phyloP scores from a whole-genome alignment of 2,888 invertebrate species.

The Dysmachus trigonus region DNA sequence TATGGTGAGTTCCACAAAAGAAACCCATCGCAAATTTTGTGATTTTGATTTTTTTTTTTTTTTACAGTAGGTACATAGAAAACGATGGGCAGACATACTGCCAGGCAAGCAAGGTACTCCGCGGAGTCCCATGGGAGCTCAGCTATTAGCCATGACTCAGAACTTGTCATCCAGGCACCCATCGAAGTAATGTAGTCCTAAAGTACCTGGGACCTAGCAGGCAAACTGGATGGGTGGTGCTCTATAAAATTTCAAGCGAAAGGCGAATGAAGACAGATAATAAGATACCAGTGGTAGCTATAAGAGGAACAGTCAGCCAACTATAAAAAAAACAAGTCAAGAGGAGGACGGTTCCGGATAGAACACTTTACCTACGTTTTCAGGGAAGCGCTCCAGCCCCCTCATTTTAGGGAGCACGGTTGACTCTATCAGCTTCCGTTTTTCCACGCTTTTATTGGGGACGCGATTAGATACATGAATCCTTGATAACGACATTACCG shows the following conservation, averaged over 20 bases:
- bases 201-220: background rate
- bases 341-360: background rate
- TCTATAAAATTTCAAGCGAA: background rate
- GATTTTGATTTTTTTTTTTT: background rate
- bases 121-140: background rate
- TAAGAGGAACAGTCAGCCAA: background rate
- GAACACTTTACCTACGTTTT: background rate
- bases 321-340: constrained; percentile 6
- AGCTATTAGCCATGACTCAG: background rate
- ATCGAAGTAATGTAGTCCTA: background rate
- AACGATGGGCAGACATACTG: background rate
- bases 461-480: constrained; percentile 23
- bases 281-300: background rate
- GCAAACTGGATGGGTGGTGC: background rate
- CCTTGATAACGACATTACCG: constrained; percentile 3
- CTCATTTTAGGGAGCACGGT: background rate
- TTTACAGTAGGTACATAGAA: background rate
- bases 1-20: background rate
- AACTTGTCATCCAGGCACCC: background rate
- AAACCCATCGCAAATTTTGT: background rate
- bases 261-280: background rate
- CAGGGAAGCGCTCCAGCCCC: background rate
- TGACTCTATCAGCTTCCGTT: background rate
- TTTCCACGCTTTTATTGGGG: background rate
- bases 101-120: background rate